Base-by-base conservation (phyloP, 2,797 vertebrate genomes). In the Denticeps clupeoides region DNA sequence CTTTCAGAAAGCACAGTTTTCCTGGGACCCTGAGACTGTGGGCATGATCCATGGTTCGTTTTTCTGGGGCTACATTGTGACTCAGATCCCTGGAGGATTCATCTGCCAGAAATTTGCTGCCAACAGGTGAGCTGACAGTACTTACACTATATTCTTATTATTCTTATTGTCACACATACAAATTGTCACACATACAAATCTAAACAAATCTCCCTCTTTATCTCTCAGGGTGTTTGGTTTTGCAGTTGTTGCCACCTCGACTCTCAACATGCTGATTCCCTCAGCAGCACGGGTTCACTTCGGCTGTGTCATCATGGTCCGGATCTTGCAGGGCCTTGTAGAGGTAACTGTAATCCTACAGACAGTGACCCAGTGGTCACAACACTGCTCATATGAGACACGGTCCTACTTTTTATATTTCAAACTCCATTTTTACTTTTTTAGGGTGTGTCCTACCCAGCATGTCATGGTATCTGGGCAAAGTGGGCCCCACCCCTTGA, bases 1-100 rank as follows among this genome's bases (percentile, higher is more conserved):
- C 41, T 31, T 15, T 52, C 75, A 96, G 92, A 82, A 74, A 70
- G 85, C 92, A 22, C 87, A 89, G 74, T 96, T 95, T 66, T 74
- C 70, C 65, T 96, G 90, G 90, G 87, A 91, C 60, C 90, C 91
- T 1, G 91, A 94, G 66, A 93, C 89, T 0, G 91, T 96, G 47
- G 91, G 91, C 45, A 84, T 96, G 85, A 93, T 95, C 52, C 92
- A 95, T 1, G 90, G 91, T 8, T 94, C 91, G 2, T 93, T 93
- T 73, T 94, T 94, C 74, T 94, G 91, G 91, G 91, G 91, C 13
- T 96, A 95, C 74, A 96, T 96, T n/a, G 85, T 93, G 12, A 94
- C 91, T 7, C 91, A 94, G 69, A 96, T 96, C 60, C 91, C 91
- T 0, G 91, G 91, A 51, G 92, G 92, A 4, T 94, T 91, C 68